Evolutionary conservation across 2,888 invertebrate species (phyloP).

Genomic region (Lysandra coridon): DNA sequence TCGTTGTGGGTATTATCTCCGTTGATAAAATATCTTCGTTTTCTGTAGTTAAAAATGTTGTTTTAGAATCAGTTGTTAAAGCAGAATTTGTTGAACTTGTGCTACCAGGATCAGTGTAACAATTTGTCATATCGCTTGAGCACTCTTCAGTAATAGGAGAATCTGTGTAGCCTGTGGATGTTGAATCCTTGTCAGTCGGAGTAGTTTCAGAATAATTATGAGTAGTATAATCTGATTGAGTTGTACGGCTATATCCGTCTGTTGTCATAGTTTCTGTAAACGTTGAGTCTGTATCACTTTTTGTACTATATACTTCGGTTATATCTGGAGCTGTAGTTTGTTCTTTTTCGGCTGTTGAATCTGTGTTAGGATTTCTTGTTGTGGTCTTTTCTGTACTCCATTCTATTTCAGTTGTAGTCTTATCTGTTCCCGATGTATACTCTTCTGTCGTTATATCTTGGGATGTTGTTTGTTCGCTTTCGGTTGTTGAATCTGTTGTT

Average conservation of each 20-base stretch:
- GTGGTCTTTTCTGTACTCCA: neutral
- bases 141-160: neutral
- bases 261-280: neutral
- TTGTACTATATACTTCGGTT: neutral
- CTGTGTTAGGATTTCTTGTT: too few species aligned
- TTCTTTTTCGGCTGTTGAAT: neutral
- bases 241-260: neutral
- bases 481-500: neutral
- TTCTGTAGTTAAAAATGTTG: neutral
- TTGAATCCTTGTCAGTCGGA: neutral
- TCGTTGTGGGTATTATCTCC: neutral
- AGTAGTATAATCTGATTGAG: neutral
- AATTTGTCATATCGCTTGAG: neutral
- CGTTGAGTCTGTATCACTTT: neutral
- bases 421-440: neutral
- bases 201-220: neutral
- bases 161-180: neutral
- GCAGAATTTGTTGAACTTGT: neutral
- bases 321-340: neutral
- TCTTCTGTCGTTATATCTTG: neutral
- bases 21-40: constrained; percentile 3
- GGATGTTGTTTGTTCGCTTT: neutral
- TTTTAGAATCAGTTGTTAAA: neutral
- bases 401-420: neutral
- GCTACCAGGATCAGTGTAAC: neutral